Base-by-base conservation (phyloP, 2,888 invertebrate species). In the Ceratothoa steindachneri region DNA sequence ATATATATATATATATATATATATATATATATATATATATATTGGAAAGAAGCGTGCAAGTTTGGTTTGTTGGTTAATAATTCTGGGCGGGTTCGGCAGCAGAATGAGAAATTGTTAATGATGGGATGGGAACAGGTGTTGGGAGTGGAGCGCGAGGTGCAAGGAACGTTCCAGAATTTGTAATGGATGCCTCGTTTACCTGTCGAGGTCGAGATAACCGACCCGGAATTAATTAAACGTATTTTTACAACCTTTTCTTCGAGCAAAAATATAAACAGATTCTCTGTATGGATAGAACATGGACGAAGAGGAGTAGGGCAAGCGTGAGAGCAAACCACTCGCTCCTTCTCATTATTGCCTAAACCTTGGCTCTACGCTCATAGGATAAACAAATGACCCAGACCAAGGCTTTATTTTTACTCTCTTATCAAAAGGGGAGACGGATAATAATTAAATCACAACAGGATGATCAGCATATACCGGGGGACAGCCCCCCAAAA, bases 1-100 rank as follows among this genome's bases (percentile, higher is more conserved):
- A 60, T 60, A 60, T 60, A 60, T 60, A 60, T 60, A 60, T 60
- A 60, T 60, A 60, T 60, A 60, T 60, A 60, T 60, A 60, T 60
- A 60, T 60, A 60, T 60, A 60, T 60, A 60, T 60, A 60, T 60
- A 60, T 60, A 60, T 60, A 60, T 60, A 60, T 60, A 60, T 60
- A 60, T 60, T 22, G n/a, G 24, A 22, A 22, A 12, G 19, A 60
- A 24, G 22, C 22, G n/a, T 15, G 22, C n/a, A 60, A 15, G n/a
- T 51, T 51, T 51, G 52, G 52, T 41, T 41, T 41, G 60, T 24
- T 60, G 27, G 60, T 60, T 60, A 60, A 60, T 60, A 60, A 60
- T 60, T 60, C 60, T 60, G 60, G 22, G 19, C 24, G 60, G 60
- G 60, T 60, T 60, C 60, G 22, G 22, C 22, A 60, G 60, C 27